Base-by-base conservation (phyloP, 2,113 vertebrate genomes). In the Lophura nycthemera region DNA sequence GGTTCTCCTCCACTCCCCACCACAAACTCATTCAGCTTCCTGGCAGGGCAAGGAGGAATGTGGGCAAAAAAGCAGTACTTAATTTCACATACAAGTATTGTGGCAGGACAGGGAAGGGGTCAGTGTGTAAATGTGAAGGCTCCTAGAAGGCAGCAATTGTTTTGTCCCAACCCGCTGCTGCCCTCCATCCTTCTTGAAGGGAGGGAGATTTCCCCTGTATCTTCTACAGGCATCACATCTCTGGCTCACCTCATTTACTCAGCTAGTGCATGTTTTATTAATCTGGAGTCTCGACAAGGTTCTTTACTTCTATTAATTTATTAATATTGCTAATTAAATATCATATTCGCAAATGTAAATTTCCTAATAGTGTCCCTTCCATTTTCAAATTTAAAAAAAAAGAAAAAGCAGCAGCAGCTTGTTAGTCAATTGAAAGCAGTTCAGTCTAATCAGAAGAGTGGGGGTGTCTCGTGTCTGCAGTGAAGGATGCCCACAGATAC, bases 281-380 rank as follows among this genome's bases (percentile, higher is more conserved):
- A 98, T 97, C 97, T 97, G 92, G 95, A 97, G 96, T 96, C 97
- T 94, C 95, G 95, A 97, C 97, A 97, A 98, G 97, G 97, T 97
- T 97, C 97, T 97, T 95, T 95, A 94, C 92, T 97, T 96, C 97
- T 98, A 98, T 98, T 98, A 98, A 98, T 98, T 98, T 98, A 98
- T 98, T 98, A 98, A 97, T 97, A 98, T 97, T 97, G 96, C 97
- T 98, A 98, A 98, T 98, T 98, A 98, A 98, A 97, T 97, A 98
- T 97, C 97, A 98, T 98, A 98, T 98, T 98, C 95, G 38, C 97
- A 98, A 98, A 98, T 98, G 97, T 98, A 98, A 98, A 98, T 98
- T 98, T 98, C 97, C 97, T 98, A 98, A 98, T 98, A 97, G 97
- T 97, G 95, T 98, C 97, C 96, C 93, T 97, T 98, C 96, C 97